These are phyloP conservation scores for Nasonia longicornis DNA, from an alignment of 1,140 invertebrate genomes.

Conservation along the genomic window DNA sequence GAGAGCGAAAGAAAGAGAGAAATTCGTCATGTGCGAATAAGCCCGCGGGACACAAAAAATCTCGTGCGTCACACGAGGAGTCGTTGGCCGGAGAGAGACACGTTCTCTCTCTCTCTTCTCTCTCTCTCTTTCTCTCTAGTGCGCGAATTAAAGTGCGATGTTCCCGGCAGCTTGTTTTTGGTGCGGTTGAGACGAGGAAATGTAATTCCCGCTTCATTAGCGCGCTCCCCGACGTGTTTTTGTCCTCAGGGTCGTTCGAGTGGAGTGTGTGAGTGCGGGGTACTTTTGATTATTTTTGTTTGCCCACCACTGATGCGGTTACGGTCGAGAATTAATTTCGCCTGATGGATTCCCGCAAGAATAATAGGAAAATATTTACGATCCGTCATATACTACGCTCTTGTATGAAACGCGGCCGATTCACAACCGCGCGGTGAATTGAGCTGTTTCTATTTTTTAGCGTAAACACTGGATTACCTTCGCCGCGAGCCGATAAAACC, in stretches of 20 bases:
- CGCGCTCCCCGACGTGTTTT: neutral
- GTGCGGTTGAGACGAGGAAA: neutral
- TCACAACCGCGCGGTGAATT: too few species aligned
- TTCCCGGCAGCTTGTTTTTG: neutral
- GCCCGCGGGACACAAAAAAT: neutral
- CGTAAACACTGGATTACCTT: too few species aligned
- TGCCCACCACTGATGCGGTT: neutral
- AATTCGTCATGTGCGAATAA: slow-evolving; percentile 1
- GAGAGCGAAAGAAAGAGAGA: neutral
- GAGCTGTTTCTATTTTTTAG: too few species aligned
- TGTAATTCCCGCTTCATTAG: neutral
- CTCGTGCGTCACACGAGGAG: slow-evolving; percentile 7
- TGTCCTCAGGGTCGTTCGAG: neutral
- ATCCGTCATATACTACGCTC: too few species aligned
- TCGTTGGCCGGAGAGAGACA: neutral
- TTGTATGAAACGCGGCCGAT: too few species aligned
- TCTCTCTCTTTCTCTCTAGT: too few species aligned
- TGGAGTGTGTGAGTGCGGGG: neutral
- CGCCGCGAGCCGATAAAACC: too few species aligned
- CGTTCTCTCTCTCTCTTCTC: neutral
- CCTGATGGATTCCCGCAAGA: neutral
- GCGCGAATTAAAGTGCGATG: slow-evolving; percentile 4
- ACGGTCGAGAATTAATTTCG: neutral
- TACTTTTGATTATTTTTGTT: neutral
- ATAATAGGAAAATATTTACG: too few species aligned